phyloP scores from a whole-genome alignment of 2,113 vertebrate genomes.

The Austrofundulus limnaeus region DNA sequence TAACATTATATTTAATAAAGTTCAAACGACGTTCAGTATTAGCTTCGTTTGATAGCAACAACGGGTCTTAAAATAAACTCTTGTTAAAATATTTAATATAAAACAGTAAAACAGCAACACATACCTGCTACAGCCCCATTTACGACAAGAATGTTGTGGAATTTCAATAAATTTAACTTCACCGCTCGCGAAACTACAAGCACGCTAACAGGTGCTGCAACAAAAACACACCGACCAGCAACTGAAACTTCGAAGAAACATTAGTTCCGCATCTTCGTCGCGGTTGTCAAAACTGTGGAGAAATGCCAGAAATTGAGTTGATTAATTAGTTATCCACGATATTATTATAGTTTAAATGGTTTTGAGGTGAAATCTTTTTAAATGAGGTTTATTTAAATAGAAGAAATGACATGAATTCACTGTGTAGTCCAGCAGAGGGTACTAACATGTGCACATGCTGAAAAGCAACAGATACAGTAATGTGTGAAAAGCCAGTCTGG shows the following conservation, averaged over 20 bases:
- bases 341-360: no score
- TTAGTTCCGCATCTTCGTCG: slow-evolving; percentile 35
- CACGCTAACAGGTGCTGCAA: slow-evolving; percentile 16
- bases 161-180: no score
- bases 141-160: no score
- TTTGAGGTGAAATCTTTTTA: rapidly evolving
- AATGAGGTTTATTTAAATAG: not conserved
- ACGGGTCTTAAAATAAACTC: not conserved
- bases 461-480: not conserved
- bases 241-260: slow-evolving; percentile 7
- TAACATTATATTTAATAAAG: no score
- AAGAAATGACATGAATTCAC: not conserved
- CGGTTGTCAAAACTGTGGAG: not conserved
- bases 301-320: not conserved
- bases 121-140: slow-evolving; percentile 7
- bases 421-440: slow-evolving; percentile 41
- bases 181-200: rapidly evolving
- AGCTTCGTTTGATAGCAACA: not conserved
- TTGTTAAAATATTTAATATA: not conserved
- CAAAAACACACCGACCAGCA: slow-evolving; percentile 56
- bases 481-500: not conserved
- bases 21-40: not conserved
- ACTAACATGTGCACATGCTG: slow-evolving; percentile 17
- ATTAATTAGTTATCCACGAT: not conserved
- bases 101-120: rapidly evolving